Conservation (phyloP, 2,113 vertebrate genomes). For the Pelecanoides urinatrix region DNA sequence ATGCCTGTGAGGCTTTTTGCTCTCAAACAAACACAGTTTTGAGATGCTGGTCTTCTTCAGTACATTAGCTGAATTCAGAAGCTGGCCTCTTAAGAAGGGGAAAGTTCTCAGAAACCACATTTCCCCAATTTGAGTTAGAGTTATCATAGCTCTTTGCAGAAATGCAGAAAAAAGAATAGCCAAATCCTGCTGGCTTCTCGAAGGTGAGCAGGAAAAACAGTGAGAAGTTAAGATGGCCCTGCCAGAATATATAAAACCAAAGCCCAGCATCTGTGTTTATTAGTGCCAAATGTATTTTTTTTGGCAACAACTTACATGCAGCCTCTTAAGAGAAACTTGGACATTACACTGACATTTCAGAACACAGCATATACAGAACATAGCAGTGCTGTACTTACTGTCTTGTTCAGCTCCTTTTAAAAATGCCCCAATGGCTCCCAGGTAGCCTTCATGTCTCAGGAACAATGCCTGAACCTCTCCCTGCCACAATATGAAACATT, state of each 20-base stretch:
- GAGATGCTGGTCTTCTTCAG: slow-evolving; percentile 9
- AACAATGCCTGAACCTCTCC: slow-evolving; percentile 98
- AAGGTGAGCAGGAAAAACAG: background rate
- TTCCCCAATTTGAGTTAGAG: background rate
- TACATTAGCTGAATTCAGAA: background rate
- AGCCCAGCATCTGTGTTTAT: slow-evolving; percentile 43
- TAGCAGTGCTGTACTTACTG: slow-evolving; percentile 82
- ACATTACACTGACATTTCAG: slow-evolving; percentile 56
- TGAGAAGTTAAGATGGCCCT: background rate
- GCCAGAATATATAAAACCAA: slow-evolving; percentile 3
- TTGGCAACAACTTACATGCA: slow-evolving; percentile 52
- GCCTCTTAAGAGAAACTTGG: slow-evolving; percentile 49
- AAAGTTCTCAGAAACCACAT: background rate
- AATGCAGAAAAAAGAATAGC: background rate
- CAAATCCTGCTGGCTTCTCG: background rate
- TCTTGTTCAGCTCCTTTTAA: slow-evolving; percentile 97
- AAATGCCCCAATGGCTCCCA: slow-evolving; percentile 96
- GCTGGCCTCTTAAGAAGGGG: background rate
- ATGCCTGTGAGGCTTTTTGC: background rate
- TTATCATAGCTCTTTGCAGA: background rate
- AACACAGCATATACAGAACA: slow-evolving; percentile 53
- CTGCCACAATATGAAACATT: slow-evolving; percentile 74
- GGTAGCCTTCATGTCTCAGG: slow-evolving; percentile 96
- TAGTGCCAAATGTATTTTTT: slow-evolving; percentile 2
- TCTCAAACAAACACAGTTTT: background rate